These are phyloP conservation scores for Oscheius myriophilus DNA, from an alignment of 2,888 invertebrate species.

Conservation along the genomic window DNA sequence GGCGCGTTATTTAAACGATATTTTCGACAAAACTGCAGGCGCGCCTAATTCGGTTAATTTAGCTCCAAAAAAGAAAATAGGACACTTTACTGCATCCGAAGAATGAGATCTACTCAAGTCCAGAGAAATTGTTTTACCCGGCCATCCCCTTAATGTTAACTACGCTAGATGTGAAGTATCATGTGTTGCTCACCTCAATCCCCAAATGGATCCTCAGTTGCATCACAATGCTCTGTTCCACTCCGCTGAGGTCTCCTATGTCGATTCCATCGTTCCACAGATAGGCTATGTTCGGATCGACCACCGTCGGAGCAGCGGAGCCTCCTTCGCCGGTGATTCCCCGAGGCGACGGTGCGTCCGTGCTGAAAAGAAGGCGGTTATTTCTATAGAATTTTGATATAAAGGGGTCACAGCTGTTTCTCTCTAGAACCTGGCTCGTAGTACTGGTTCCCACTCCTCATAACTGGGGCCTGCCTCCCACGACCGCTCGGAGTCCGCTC, in stretches of 20 bases:
- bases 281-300: conserved; percentile 43
- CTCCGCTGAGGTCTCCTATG: conserved; percentile 44
- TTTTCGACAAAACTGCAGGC: too few relatives aligned
- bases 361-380: conserved; percentile 33
- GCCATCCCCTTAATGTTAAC: too few relatives aligned
- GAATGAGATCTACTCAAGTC: too few relatives aligned
- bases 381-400: neutral
- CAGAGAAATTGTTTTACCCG: too few relatives aligned
- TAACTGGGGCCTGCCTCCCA: neutral
- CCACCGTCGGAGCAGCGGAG: conserved; percentile 21
- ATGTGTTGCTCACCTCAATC: conserved; percentile 61
- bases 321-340: conserved; percentile 34
- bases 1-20: too few relatives aligned
- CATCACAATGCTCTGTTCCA: conserved; percentile 44
- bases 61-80: too few relatives aligned
- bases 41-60: too few relatives aligned
- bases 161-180: too few relatives aligned
- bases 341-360: conserved; percentile 51
- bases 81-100: too few relatives aligned
- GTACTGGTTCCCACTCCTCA: conserved; percentile 11
- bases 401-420: neutral
- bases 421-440: conserved; percentile 2
- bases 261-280: conserved; percentile 53
- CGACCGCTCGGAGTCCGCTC: neutral
- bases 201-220: conserved; percentile 63